Conservation (phyloP, 2,888 invertebrate species). For the Lepidonotus clava region DNA sequence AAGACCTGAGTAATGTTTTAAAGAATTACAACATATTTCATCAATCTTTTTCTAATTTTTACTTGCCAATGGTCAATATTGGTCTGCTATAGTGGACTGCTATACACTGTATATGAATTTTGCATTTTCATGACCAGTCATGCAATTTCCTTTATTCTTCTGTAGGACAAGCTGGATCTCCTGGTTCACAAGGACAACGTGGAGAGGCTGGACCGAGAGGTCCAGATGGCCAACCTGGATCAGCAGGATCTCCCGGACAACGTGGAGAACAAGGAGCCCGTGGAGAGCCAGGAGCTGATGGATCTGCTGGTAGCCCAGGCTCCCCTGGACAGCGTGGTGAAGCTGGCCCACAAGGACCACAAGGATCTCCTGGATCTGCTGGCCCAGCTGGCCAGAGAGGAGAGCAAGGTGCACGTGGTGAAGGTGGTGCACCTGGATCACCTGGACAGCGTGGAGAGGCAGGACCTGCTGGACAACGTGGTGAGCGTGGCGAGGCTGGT, state of each 20-base stretch:
- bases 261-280: constrained; percentile 59
- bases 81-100: no score
- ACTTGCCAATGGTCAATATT: no score
- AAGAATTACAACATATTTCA: no score
- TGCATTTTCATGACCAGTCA: background rate
- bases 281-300: constrained; percentile 20
- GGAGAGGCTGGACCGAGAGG: constrained; percentile 58
- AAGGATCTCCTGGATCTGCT: constrained; percentile 49
- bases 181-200: constrained; percentile 55
- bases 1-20: no score
- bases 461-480: constrained; percentile 53
- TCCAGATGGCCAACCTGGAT: constrained; percentile 50
- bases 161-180: constrained; percentile 51
- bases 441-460: constrained; percentile 59
- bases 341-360: constrained; percentile 62
- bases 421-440: constrained; percentile 53
- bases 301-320: constrained; percentile 54
- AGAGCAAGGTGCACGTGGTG: constrained; percentile 55
- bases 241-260: constrained; percentile 25
- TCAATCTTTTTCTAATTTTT: no score
- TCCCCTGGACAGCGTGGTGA: constrained; percentile 53
- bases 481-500: constrained; percentile 55
- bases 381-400: constrained; percentile 58
- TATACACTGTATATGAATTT: no score
- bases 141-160: no score